A percentile compares a stretch with the other conserved stretches of the same genome.
Evolutionary conservation across 2,888 invertebrate genomes (phyloP).

Genomic region (Mystacides longicornis): DNA sequence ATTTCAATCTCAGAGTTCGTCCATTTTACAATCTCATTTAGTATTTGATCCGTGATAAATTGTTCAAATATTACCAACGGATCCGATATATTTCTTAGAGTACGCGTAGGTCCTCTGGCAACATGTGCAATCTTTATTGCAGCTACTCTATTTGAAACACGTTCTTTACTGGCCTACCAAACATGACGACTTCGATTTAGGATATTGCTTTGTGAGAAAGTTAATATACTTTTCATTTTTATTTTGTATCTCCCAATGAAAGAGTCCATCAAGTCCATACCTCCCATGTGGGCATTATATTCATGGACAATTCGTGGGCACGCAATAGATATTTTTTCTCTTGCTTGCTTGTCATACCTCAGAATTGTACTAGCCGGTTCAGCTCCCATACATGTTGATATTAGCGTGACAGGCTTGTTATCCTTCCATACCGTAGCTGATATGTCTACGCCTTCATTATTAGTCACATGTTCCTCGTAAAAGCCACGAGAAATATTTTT

Average conservation of each 20-base stretch:
- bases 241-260: conserved; percentile 18
- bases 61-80: too few relatives aligned
- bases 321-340: conserved; percentile 19
- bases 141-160: background rate
- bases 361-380: conserved; percentile 19
- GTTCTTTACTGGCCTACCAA: background rate
- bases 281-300: conserved; percentile 28
- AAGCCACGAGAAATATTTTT: conserved; percentile 31
- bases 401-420: background rate
- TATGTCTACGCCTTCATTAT: conserved; percentile 29
- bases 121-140: conserved; percentile 3
- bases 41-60: too few relatives aligned
- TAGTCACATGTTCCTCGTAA: conserved; percentile 31
- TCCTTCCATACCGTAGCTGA: background rate
- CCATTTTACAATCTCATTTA: too few relatives aligned
- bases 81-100: conserved; percentile 2
- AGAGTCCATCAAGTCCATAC: conserved; percentile 28
- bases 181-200: background rate
- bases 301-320: conserved; percentile 27
- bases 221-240: conserved; percentile 23
- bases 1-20: conserved; percentile 15
- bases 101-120: conserved; percentile 11
- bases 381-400: conserved; percentile 21
- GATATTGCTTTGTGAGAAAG: background rate
- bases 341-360: conserved; percentile 25